phyloP scores from a whole-genome alignment of 2,113 vertebrate genomes.

The Ictalurus furcatus region DNA sequence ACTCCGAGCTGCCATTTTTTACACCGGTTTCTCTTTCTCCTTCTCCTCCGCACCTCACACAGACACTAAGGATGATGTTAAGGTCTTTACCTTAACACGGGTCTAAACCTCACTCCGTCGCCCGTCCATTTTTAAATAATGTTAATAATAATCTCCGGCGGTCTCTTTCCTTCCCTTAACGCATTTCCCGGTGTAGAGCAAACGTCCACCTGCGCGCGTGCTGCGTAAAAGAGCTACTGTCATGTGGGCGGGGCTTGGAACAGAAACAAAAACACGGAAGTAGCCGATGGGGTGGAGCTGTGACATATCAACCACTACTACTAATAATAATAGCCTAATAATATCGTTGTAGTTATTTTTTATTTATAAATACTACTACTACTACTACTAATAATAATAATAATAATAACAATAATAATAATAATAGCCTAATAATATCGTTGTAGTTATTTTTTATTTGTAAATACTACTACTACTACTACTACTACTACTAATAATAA shows the following conservation, averaged over 20 bases:
- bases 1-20: not conserved
- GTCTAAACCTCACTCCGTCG: not conserved
- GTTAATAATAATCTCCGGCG: not conserved
- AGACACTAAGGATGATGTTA: not conserved
- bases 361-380: not conserved
- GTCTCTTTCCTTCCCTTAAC: not conserved
- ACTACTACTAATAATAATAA: not conserved
- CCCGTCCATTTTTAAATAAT: not conserved
- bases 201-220: conserved; percentile 25
- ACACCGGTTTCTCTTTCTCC: not conserved
- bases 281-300: not conserved
- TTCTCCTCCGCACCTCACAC: not conserved
- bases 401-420: no score
- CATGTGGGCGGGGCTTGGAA: conserved; percentile 29
- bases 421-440: not conserved
- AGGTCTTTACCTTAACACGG: not conserved
- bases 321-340: no score
- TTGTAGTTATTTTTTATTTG: no score
- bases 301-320: no score
- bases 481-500: not conserved
- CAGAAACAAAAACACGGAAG: conserved; percentile 17
- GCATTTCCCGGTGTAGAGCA: not conserved
- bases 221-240: not conserved
- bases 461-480: no score
- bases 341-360: no score